Evolutionary conservation across 92 coral and sea anemone genomes (phyloP).

Genomic region (Heliopora coerulea): DNA sequence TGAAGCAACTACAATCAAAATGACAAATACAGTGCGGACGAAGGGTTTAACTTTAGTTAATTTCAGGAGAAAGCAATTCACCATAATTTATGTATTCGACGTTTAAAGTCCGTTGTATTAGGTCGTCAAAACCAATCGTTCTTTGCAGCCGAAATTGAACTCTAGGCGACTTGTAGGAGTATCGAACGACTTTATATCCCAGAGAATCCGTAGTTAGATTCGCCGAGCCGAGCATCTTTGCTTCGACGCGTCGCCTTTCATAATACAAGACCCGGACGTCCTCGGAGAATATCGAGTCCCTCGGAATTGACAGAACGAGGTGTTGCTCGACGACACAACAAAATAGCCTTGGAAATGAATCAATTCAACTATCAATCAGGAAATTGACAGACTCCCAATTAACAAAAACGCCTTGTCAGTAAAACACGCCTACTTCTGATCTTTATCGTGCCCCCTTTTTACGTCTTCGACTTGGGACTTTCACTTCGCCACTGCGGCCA

Average conservation of each 20-base stretch:
- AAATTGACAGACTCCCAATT: constrained; percentile 75
- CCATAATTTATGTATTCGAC: constrained; percentile 31
- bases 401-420: constrained; percentile 43
- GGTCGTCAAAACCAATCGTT: neutral
- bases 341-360: constrained; percentile 70
- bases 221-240: neutral
- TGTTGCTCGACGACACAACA: constrained; percentile 29
- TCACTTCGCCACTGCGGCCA: neutral
- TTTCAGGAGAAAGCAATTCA: constrained; percentile 2
- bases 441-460: neutral
- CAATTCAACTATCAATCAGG: constrained; percentile 99
- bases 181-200: neutral
- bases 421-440: constrained; percentile 36
- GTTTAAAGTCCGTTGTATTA: neutral
- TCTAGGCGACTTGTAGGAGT: constrained; percentile 5
- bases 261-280: neutral
- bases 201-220: constrained; percentile 1
- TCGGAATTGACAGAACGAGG: constrained; percentile 24
- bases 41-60: neutral
- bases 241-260: neutral
- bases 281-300: constrained; percentile 7
- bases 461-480: too few species aligned
- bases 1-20: neutral
- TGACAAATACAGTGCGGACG: neutral
- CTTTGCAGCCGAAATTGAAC: neutral